phyloP scores from a whole-genome alignment of 2,113 vertebrate genomes.

The Paradoxurus hermaphroditus region DNA sequence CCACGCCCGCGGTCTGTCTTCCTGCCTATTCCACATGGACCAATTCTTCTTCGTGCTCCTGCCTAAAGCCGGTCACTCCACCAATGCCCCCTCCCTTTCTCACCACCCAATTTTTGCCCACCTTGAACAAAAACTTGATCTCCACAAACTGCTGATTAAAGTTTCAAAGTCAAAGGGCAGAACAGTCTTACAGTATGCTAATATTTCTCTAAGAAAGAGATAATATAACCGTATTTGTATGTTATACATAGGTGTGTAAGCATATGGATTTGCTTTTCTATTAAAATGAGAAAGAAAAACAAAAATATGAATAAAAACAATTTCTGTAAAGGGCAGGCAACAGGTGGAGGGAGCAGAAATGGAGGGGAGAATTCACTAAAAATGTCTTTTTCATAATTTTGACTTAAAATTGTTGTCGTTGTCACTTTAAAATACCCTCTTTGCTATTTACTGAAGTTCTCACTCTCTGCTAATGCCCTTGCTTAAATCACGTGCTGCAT shows the following conservation, averaged over 20 bases:
- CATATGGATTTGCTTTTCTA: not conserved
- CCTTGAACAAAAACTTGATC: not conserved
- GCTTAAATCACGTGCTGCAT: not conserved
- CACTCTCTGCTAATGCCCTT: not conserved
- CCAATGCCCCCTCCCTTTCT: not conserved
- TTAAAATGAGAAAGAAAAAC: not conserved
- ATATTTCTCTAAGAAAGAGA: not conserved
- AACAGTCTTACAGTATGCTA: not conserved
- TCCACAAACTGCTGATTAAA: not conserved
- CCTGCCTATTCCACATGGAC: not conserved
- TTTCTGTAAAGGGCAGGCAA: not conserved
- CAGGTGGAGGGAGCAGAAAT: not conserved
- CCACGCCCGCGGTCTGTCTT: not conserved
- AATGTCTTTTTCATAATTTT: not conserved
- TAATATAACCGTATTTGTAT: not conserved
- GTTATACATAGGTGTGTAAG: not conserved
- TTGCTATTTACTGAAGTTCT: not conserved
- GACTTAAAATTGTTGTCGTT: not conserved
- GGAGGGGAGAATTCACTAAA: not conserved
- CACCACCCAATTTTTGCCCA: not conserved
- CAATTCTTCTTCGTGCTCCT: not conserved
- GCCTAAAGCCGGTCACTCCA: not conserved
- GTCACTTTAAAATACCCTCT: not conserved
- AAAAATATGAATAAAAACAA: not conserved
- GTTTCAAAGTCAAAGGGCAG: not conserved